phyloP scores from a whole-genome alignment of 2,797 vertebrate genomes.

The Danio kyathit region DNA sequence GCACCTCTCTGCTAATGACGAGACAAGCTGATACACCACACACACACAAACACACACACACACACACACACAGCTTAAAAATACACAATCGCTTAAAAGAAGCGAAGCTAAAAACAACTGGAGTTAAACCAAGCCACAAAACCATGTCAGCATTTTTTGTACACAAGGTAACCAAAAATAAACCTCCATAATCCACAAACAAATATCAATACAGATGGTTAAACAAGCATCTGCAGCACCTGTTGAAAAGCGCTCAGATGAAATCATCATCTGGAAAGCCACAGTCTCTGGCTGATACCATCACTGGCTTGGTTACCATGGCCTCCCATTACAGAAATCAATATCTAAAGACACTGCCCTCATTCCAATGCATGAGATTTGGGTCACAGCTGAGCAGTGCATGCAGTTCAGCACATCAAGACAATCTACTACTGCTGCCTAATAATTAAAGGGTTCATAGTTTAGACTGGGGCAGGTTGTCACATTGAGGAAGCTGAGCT shows the following conservation, averaged over 20 bases:
- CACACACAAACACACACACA: not conserved
- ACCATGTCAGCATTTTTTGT: not conserved
- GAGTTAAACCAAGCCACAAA: not conserved
- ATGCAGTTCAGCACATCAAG: constrained; percentile 58
- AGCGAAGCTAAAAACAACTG: not conserved
- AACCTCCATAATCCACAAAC: constrained; percentile 31
- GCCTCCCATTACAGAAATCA: constrained; percentile 65
- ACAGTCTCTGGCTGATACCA: constrained; percentile 29
- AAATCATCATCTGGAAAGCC: constrained; percentile 20
- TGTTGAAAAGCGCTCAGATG: constrained; percentile 20
- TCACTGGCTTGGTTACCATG: constrained; percentile 61
- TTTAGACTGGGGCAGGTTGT: not conserved
- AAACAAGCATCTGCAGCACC: constrained; percentile 35
- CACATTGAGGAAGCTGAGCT: not conserved
- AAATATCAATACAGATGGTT: constrained; percentile 41
- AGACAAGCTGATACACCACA: not conserved
- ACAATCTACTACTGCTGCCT: constrained; percentile 25
- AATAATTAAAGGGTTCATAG: constrained; percentile 54
- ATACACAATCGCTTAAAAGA: not conserved
- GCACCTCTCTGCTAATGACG: constrained; percentile 3
- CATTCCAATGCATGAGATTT: constrained; percentile 66
- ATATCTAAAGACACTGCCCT: constrained; percentile 66
- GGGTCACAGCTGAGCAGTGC: constrained; percentile 45
- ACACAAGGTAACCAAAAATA: constrained; percentile 21
- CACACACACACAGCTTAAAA: not conserved